These are phyloP conservation scores for Gulo gulo DNA, from an alignment of 2,113 vertebrate genomes.

Conservation along the genomic window DNA sequence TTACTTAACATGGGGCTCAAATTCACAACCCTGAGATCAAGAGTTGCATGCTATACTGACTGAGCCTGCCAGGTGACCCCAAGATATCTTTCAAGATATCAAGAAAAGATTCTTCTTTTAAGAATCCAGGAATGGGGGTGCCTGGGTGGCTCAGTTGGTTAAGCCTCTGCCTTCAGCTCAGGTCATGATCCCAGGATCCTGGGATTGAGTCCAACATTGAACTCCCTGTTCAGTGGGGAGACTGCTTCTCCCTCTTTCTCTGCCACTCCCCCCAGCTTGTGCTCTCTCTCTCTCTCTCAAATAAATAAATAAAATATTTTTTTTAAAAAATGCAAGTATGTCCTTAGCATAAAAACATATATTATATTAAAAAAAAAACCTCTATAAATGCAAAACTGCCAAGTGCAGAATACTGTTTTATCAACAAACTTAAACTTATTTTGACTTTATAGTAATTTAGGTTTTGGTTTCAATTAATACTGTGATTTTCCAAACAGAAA, in stretches of 20 bases:
- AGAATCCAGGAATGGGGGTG: not conserved
- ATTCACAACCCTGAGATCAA: not conserved
- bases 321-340: not conserved
- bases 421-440: not conserved
- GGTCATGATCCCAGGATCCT: not conserved
- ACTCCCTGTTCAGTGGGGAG: not conserved
- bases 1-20: not conserved
- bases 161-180: not conserved
- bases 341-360: not conserved
- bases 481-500: constrained; percentile 10
- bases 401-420: not conserved
- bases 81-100: not conserved
- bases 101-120: constrained; percentile 7
- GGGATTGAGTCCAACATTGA: not conserved
- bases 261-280: not conserved
- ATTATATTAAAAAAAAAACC: not conserved
- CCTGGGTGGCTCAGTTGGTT: not conserved
- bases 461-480: not conserved
- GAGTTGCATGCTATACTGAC: not conserved
- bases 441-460: not conserved
- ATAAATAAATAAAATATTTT: not conserved
- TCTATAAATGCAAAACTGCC: not conserved
- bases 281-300: not conserved
- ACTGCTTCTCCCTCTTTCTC: not conserved
- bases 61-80: not conserved